Conservation (phyloP, 2,113 vertebrate genomes). For the Smithornis capensis region DNA sequence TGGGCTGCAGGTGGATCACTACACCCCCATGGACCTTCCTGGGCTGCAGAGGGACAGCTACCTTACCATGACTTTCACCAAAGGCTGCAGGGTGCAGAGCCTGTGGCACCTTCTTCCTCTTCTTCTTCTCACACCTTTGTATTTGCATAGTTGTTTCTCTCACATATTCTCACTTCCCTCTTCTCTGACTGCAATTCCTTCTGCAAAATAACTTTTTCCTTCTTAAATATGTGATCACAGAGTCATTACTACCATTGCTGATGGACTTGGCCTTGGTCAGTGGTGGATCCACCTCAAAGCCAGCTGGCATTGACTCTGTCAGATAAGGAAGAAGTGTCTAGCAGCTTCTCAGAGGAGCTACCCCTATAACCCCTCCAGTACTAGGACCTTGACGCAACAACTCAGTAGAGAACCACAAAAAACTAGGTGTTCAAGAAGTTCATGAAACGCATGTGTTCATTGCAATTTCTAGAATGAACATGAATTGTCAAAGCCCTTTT, state of each 20-base stretch:
- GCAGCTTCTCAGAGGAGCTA: background rate
- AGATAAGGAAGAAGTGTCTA: background rate
- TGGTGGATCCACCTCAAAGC: background rate
- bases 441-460: background rate
- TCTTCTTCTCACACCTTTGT: background rate
- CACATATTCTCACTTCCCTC: background rate
- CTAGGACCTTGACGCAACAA: background rate
- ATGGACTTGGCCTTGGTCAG: background rate
- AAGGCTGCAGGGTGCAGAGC: background rate
- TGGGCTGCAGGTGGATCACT: background rate
- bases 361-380: background rate
- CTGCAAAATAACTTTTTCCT: background rate
- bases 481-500: background rate
- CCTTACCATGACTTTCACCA: background rate
- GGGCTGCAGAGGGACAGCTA: background rate
- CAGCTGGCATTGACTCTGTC: background rate
- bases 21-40: background rate
- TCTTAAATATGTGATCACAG: background rate
- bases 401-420: background rate
- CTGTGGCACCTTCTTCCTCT: background rate
- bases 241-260: background rate
- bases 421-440: background rate
- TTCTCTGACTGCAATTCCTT: background rate
- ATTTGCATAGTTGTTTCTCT: background rate
- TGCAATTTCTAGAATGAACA: background rate